Evolutionary conservation across 1,140 invertebrate genomes (phyloP).

Genomic region (Melitaea cinxia): DNA sequence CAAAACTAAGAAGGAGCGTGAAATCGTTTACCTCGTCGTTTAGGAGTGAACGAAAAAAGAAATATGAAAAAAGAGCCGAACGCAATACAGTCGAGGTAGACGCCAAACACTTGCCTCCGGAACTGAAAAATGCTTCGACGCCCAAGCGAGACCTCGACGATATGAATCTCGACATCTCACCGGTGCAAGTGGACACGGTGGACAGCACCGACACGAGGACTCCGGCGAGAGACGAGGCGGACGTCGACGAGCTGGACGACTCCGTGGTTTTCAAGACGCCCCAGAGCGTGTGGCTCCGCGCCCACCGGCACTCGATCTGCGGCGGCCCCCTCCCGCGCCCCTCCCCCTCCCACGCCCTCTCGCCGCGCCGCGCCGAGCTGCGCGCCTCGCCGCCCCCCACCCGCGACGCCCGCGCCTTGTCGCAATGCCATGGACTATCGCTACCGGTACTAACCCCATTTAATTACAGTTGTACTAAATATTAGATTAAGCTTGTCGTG

Average conservation of each 20-base stretch:
- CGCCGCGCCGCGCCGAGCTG: conserved; percentile 38
- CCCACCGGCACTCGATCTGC: conserved; percentile 62
- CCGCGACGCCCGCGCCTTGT: conserved; percentile 72
- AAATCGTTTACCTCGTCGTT: conserved; percentile 80
- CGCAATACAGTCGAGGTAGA: conserved; percentile 69
- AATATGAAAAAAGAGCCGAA: conserved; percentile 74
- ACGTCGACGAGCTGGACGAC: conserved; percentile 67
- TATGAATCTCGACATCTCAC: conserved; percentile 76
- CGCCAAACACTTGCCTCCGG: conserved; percentile 57
- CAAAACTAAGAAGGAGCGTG: conserved; percentile 75
- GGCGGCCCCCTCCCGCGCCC: conserved; percentile 34
- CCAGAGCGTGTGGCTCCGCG: conserved; percentile 60
- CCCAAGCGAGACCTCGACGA: conserved; percentile 68
- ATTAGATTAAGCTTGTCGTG: conserved; percentile 62
- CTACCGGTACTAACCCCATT: conserved; percentile 82
- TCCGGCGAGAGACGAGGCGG: conserved; percentile 44
- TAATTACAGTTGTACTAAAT: conserved; percentile 76
- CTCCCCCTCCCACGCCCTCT: conserved; percentile 23
- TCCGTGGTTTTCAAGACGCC: conserved; percentile 73
- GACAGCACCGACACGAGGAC: conserved; percentile 66
- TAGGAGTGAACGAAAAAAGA: conserved; percentile 80
- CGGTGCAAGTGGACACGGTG: conserved; percentile 74
- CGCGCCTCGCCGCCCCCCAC: conserved; percentile 56
- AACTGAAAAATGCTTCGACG: conserved; percentile 66
- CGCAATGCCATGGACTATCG: conserved; percentile 79